Base-by-base conservation (phyloP, 2,113 vertebrate genomes). In the Eurypyga helias region DNA sequence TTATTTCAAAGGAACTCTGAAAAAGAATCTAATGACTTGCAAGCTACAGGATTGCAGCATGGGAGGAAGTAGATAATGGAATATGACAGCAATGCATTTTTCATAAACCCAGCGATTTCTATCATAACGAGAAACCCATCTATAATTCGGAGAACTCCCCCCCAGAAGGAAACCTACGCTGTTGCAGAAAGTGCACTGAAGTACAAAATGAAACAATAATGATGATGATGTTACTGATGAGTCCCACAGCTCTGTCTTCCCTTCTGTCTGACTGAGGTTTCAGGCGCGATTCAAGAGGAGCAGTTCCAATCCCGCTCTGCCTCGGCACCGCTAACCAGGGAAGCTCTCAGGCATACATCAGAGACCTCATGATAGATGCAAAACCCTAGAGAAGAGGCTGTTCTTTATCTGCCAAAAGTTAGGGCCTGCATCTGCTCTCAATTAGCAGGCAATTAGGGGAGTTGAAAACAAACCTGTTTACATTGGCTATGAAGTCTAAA, bases 11-110 rank as follows among this genome's bases (percentile, higher is more conserved):
- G 81, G 95, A 96, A 97, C 84, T 77, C 86, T 92, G 95, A 72
- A 94, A 96, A 90, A 93, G 77, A 96, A 94, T 89, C 90, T 88
- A 93, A 96, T 93, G 96, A 96, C 94, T 97, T 94, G 96, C 94
- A 97, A 96, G 92, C 93, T 92, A 60, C 79, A 89, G 91, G 95
- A 96, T 81, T 97, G 90, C 90, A 95, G 91, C 93, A 92, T 81
- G 85, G 90, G 91, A 96, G 95, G 96, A 98, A 97, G 93, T 7
- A 97, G 94, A 93, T 93, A 89, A 97, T 93, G 96, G 95, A 95
- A 96, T 93, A 94, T 94, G 95, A 97, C 95, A 96, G 91, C 95
- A 95, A 90, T 96, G 93, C 94, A 95, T 94, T 97, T 97, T 96
- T 97, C 90, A 96, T 96, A 97, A 96, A 96, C 77, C 72, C 78